phyloP scores from a whole-genome alignment of 1,140 invertebrate species.

The Pogonomyrmex barbatus region DNA sequence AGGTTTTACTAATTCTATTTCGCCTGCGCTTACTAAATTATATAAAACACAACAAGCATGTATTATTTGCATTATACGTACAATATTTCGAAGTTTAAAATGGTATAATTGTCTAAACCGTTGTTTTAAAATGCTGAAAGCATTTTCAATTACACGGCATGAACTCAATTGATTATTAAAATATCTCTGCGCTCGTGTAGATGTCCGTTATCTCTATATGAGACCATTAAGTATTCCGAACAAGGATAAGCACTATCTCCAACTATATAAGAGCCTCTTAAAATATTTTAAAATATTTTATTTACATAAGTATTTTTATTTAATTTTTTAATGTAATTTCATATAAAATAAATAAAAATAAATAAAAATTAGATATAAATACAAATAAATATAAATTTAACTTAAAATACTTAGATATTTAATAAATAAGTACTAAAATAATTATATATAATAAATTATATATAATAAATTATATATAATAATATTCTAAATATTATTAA shows the following conservation, averaged over 20 bases:
- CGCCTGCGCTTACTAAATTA: no score
- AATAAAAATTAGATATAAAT: no score
- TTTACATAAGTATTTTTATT: neutral
- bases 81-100: no score
- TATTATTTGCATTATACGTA: no score
- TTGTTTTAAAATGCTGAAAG: no score
- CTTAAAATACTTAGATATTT: no score
- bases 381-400: neutral
- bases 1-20: no score
- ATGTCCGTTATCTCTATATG: neutral
- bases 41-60: no score
- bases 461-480: neutral
- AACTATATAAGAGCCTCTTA: neutral
- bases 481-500: neutral
- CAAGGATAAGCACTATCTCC: neutral
- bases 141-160: neutral
- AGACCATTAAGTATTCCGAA: neutral
- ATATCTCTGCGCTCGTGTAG: neutral
- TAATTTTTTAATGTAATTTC: no score
- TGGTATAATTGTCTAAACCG: no score
- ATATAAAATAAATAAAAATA: no score
- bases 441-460: neutral
- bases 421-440: neutral
- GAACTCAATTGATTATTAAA: slow-evolving; percentile 9
- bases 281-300: neutral